Conservation (phyloP, 2,888 invertebrate species). For the Pardosa pseudoannulata region DNA sequence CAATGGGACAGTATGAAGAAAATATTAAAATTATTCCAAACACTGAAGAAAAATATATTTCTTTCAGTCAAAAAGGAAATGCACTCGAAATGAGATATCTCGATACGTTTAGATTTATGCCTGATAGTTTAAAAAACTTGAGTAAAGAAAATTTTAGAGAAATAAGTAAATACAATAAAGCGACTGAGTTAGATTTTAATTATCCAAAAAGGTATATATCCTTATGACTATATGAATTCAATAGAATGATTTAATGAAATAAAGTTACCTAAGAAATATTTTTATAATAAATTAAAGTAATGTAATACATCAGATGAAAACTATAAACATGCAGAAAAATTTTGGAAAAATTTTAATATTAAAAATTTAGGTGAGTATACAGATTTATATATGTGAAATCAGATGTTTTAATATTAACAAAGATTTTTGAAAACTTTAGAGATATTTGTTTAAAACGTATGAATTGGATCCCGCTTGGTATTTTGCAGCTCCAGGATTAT, state of each 20-base stretch:
- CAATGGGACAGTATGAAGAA: slow-evolving; percentile 11
- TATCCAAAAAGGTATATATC: slow-evolving; percentile 75
- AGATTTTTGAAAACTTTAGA: background rate
- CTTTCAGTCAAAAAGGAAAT: slow-evolving; percentile 38
- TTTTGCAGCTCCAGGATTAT: background rate
- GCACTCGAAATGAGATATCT: slow-evolving; percentile 72
- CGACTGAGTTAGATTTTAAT: slow-evolving; percentile 48
- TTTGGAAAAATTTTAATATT: slow-evolving; percentile 74
- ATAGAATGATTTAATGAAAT: slow-evolving; percentile 74
- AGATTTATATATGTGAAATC: slow-evolving; percentile 19
- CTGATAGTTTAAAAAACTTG: slow-evolving; percentile 56
- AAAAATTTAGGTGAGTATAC: slow-evolving; percentile 74
- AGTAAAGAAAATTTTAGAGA: slow-evolving; percentile 72
- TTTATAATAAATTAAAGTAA: slow-evolving; percentile 62
- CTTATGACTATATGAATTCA: slow-evolving; percentile 75
- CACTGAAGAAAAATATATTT: slow-evolving; percentile 73
- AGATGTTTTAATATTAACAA: slow-evolving; percentile 6
- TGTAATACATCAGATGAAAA: slow-evolving; percentile 36
- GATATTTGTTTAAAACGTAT: slow-evolving; percentile 70
- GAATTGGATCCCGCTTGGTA: slow-evolving; percentile 70
- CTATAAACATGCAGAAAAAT: slow-evolving; percentile 49
- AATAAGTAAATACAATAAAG: slow-evolving; percentile 57
- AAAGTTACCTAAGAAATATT: slow-evolving; percentile 68
- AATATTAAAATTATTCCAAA: slow-evolving; percentile 21
- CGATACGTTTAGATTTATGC: slow-evolving; percentile 73